Evolutionary conservation across 2,797 vertebrate species (phyloP).

Genomic region (Mormyrus hasselquistii): DNA sequence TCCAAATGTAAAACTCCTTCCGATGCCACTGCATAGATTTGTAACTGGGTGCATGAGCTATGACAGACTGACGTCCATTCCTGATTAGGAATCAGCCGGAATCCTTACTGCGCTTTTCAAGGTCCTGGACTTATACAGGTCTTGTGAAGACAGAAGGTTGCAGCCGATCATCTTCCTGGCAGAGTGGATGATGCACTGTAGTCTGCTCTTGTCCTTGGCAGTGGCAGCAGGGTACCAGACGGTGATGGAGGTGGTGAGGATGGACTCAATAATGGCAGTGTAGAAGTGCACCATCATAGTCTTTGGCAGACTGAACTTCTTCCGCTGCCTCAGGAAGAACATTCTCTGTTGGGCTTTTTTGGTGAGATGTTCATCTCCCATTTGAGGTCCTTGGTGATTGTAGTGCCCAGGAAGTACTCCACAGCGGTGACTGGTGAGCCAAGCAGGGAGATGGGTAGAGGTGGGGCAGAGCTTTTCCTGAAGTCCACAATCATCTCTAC

Average conservation of each 20-base stretch:
- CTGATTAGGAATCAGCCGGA: not conserved
- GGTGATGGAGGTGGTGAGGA: not conserved
- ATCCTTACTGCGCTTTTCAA: no score
- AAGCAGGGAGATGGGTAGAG: not conserved
- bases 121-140: not conserved
- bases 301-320: not conserved
- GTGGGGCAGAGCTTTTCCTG: not conserved
- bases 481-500: not conserved
- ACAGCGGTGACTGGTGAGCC: not conserved
- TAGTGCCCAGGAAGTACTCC: not conserved
- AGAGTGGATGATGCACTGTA: not conserved
- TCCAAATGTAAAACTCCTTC: not conserved
- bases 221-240: not conserved
- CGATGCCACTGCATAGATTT: not conserved
- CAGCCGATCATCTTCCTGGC: not conserved
- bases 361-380: not conserved
- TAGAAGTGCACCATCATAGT: not conserved
- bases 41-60: not conserved
- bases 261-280: not conserved
- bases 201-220: not conserved
- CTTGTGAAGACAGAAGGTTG: not conserved
- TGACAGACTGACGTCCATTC: not conserved
- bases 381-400: not conserved
- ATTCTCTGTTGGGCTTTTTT: not conserved
- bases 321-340: not conserved